A percentile compares a stretch with the other conserved stretches of the same genome.
Evolutionary conservation across 2,888 invertebrate species (phyloP).

Genomic region (Octodonta nipae): DNA sequence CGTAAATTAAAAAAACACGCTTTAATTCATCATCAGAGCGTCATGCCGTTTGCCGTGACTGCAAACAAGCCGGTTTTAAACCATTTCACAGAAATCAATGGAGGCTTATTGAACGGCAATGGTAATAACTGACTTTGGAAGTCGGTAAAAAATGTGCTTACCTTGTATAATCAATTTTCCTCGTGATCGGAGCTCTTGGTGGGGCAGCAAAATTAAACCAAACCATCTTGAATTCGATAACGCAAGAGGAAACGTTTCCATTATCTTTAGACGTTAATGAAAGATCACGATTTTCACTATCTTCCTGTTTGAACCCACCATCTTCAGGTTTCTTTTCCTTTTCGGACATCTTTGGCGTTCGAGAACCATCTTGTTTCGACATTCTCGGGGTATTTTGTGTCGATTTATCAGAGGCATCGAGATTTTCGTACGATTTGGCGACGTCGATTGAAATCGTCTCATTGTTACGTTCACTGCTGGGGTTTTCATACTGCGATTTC

Average conservation of each 20-base stretch:
- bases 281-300: conserved; percentile 18
- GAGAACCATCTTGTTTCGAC: conserved; percentile 11
- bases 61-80: no score
- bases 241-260: conserved; percentile 71
- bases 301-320: conserved; percentile 11
- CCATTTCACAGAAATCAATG: no score
- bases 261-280: conserved; percentile 42
- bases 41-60: no score
- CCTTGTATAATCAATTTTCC: conserved; percentile 88
- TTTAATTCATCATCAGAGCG: no score
- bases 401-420: conserved; percentile 15
- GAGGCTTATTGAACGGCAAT: no score
- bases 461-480: conserved; percentile 18
- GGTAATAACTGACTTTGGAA: no score
- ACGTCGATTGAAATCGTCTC: no score
- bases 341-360: conserved; percentile 14
- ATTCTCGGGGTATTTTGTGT: conserved; percentile 18
- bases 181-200: conserved; percentile 82
- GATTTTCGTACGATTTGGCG: conserved; percentile 16
- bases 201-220: conserved; percentile 98
- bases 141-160: no score
- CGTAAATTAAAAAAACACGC: no score
- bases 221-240: conserved; percentile 75
- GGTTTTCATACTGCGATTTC: conserved; percentile 62
- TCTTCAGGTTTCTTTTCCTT: conserved; percentile 13